Conservation (phyloP, 2,797 vertebrate genomes). For the Anguilla marmorata region DNA sequence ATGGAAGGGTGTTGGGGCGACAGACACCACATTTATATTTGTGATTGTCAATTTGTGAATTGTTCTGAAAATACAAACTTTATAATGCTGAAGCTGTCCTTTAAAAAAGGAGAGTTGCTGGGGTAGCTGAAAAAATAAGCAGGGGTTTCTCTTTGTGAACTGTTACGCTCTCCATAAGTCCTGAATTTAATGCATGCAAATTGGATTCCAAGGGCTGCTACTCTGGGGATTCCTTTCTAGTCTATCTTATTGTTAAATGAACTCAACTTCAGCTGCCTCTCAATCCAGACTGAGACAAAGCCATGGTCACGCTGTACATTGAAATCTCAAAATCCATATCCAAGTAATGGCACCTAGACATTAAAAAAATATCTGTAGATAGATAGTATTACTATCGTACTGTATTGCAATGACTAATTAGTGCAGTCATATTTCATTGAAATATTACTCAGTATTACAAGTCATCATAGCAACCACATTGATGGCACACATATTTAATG, state of each 20-base stretch:
- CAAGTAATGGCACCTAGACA: not conserved
- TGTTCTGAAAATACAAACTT: not conserved
- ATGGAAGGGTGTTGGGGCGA: not conserved
- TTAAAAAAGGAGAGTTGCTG: not conserved
- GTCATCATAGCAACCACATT: not conserved
- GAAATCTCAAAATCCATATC: not conserved
- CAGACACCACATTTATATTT: not conserved
- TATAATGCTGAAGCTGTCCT: not conserved
- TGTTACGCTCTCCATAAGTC: not conserved
- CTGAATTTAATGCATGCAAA: not conserved
- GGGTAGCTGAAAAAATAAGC: not conserved
- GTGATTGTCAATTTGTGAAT: not conserved
- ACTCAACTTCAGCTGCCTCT: not conserved
- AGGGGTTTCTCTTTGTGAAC: not conserved
- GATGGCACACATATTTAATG: too few relatives aligned
- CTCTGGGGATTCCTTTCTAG: not conserved
- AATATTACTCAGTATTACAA: not conserved
- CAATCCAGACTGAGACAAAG: not conserved
- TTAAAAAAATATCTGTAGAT: not conserved
- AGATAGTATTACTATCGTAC: not conserved
- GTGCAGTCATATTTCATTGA: not conserved
- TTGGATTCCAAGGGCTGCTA: conserved; percentile 8
- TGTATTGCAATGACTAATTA: not conserved
- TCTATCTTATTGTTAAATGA: not conserved
- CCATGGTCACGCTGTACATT: not conserved